Evolutionary conservation across 1,140 invertebrate species (phyloP), one percentile per base, ranked within the genome.

Genomic region (Leptopilina boulardi): DNA sequence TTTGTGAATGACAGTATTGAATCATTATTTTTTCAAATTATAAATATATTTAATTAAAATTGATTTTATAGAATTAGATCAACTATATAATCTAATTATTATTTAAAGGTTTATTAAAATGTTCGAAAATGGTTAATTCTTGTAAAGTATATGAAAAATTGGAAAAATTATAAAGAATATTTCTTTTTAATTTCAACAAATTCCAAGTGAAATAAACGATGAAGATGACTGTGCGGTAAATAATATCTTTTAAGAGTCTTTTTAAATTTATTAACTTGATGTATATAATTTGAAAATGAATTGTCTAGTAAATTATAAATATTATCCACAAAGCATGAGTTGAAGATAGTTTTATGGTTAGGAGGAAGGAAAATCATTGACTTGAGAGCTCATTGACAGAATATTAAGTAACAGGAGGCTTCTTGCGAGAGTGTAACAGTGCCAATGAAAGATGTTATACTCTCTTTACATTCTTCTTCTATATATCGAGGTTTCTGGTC

Each of bases 391-490:
- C 47, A 18, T 51, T 51, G 47, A 51, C 47, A 51, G 47, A 51
- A n/a, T 42, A 42, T 51, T 51, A 51, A 51, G 47, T 51, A 51
- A n/a, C 47, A 51, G 47, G 47, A n/a, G n/a, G n/a, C n/a, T n/a
- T 9, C 34, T 38, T 9, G 3, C n/a, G n/a, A n/a, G 47, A 51
- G 13, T 51, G 47, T 18, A 51, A 51, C 15, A n/a, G n/a, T 51
- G n/a, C 47, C 47, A 18, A 44, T 44, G 42, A 13, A 44, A 51
- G 47, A 51, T 51, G 47, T 51, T 51, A 51, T 38, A 38, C 34
- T 38, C 47, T 51, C 47, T 51, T 51, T 44, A 44, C 42, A 38
- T 44, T 44, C 42, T 18, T 51, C 47, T 18, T n/a, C n/a, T n/a
- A n/a, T n/a, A n/a, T 51, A 51, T 51, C 47, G 15, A 51, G 47